phyloP scores from a whole-genome alignment of 2,113 vertebrate species.

The Bolborhynchus lineola region DNA sequence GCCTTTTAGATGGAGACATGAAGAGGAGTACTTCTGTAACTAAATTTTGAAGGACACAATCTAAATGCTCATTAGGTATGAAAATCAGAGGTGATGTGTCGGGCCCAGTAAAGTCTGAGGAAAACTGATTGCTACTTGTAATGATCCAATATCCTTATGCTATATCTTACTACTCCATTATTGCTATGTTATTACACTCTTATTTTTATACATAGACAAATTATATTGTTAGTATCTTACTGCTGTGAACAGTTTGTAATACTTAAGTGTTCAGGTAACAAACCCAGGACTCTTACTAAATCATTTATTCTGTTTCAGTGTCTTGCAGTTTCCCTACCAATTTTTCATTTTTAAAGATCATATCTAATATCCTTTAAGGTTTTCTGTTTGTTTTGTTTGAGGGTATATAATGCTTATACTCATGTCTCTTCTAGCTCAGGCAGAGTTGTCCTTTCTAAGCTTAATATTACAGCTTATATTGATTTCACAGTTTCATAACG shows the following conservation, averaged over 20 bases:
- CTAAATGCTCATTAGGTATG: background rate
- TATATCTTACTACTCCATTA: background rate
- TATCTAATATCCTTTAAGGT: background rate
- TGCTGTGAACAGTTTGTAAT: background rate
- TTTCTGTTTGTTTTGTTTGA: background rate
- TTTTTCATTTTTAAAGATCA: background rate
- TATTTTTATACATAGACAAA: background rate
- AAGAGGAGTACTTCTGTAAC: background rate
- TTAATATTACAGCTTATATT: background rate
- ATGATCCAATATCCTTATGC: background rate
- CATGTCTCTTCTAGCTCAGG: background rate
- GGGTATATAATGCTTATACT: background rate
- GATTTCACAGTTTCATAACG: background rate
- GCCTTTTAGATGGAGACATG: background rate
- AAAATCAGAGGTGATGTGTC: background rate
- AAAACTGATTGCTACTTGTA: background rate
- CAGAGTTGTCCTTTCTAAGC: background rate
- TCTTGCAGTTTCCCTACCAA: background rate
- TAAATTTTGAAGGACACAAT: background rate
- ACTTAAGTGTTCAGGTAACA: background rate
- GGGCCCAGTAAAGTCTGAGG: background rate
- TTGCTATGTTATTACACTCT: background rate
- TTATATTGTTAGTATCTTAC: background rate
- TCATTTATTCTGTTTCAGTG: background rate
- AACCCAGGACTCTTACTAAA: rapidly evolving